Conservation (phyloP, 1,140 invertebrate genomes). For the Orchestia grillus region DNA sequence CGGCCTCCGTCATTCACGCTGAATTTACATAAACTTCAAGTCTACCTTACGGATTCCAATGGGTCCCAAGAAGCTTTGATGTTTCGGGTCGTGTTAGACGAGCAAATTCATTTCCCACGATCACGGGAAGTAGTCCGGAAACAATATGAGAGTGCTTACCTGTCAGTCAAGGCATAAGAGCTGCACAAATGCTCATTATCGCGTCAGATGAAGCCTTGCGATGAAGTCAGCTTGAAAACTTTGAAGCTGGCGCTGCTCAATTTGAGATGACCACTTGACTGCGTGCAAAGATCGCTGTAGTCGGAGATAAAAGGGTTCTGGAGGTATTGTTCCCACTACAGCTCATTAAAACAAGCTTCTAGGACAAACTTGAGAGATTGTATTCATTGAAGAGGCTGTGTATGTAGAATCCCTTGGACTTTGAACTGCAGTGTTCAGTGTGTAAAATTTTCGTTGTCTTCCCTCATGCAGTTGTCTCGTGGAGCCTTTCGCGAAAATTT, state of each 20-base stretch:
- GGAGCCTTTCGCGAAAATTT: neutral
- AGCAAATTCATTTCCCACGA: neutral
- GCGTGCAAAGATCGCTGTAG: neutral
- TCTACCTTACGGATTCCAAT: too few relatives aligned
- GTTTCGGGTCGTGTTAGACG: neutral
- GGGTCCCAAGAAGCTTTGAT: too few relatives aligned
- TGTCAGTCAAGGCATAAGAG: neutral
- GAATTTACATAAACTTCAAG: too few relatives aligned
- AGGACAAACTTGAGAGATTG: neutral
- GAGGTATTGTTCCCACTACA: neutral
- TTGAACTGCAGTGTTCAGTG: neutral
- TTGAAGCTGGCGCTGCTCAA: neutral
- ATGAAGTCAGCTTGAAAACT: neutral
- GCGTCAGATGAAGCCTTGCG: too few relatives aligned
- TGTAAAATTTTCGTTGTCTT: neutral
- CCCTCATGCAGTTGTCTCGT: neutral
- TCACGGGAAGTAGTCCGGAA: neutral
- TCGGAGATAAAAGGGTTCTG: neutral
- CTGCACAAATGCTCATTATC: neutral
- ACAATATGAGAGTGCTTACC: neutral
- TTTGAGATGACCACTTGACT: neutral
- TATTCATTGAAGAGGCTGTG: neutral
- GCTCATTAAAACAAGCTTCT: neutral
- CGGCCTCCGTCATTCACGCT: too few relatives aligned
- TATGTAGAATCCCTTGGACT: neutral